A percentile compares a stretch with the other conserved stretches of the same genome.
These are phyloP conservation scores for Calycopis cecrops DNA, from an alignment of 1,140 invertebrate species.

Conservation along the genomic window DNA sequence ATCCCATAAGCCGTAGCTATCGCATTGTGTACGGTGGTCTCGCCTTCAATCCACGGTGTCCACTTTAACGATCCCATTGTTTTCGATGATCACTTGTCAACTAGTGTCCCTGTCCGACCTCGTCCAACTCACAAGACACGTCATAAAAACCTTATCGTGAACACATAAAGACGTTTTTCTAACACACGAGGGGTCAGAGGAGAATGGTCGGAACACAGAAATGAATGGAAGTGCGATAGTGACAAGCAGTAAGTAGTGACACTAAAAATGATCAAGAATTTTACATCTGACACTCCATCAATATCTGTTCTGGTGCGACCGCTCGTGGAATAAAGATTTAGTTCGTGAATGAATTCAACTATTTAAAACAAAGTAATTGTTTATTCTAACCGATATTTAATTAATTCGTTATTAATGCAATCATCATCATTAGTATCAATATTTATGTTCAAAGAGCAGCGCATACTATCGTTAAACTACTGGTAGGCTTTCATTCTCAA, in stretches of 20 bases:
- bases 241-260: conserved; percentile 52
- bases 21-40: conserved; percentile 57
- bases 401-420: no score
- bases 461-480: no score
- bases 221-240: conserved; percentile 54
- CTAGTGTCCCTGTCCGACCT: conserved; percentile 35
- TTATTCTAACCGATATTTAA: background rate
- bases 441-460: no score
- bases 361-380: background rate
- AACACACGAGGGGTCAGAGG: background rate
- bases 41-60: conserved; percentile 53
- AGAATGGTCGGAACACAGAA: conserved; percentile 31
- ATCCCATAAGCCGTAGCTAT: conserved; percentile 36
- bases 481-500: no score
- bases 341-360: background rate
- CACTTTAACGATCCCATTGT: conserved; percentile 68
- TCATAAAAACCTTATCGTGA: conserved; percentile 18
- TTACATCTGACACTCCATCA: conserved; percentile 54
- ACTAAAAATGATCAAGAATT: conserved; percentile 61
- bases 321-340: background rate
- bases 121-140: conserved; percentile 17
- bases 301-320: conserved; percentile 39
- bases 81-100: conserved; percentile 63
- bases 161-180: conserved; percentile 27
- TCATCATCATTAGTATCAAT: no score